A percentile compares a stretch with the other conserved stretches of the same genome.
Evolutionary conservation across 2,888 invertebrate genomes (phyloP).

Genomic region (Emmelina monodactyla): DNA sequence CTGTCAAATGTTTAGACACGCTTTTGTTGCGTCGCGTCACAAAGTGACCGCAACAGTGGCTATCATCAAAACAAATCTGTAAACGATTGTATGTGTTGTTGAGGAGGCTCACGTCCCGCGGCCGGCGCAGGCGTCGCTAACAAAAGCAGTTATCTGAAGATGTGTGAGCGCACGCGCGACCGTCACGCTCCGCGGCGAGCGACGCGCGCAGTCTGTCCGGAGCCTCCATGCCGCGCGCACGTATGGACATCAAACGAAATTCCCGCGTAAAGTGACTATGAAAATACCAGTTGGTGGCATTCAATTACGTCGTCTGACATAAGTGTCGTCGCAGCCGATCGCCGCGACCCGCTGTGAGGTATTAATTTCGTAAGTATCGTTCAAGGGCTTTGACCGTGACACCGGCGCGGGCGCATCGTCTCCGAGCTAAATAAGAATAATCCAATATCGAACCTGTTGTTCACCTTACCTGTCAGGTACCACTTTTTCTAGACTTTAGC

Average conservation of each 20-base stretch:
- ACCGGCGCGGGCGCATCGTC: slow-evolving; percentile 20
- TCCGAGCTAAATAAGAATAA: slow-evolving; percentile 29
- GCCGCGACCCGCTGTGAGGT: slow-evolving; percentile 28
- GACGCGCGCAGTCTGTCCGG: slow-evolving; percentile 54
- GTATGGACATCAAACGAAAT: slow-evolving; percentile 33
- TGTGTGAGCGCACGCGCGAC: slow-evolving; percentile 29
- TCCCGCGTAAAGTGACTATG: slow-evolving; percentile 48
- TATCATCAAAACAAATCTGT: slow-evolving; percentile 7
- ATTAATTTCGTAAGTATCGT: slow-evolving; percentile 42
- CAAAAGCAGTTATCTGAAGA: slow-evolving; percentile 17
- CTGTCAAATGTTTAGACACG: background rate
- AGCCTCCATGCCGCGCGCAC: slow-evolving; percentile 44
- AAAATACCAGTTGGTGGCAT: slow-evolving; percentile 33
- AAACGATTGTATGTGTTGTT: slow-evolving; percentile 14
- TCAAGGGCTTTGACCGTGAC: slow-evolving; percentile 33
- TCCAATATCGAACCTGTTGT: slow-evolving; percentile 36
- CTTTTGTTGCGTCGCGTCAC: background rate
- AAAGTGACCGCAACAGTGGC: background rate
- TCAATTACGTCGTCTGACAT: slow-evolving; percentile 20
- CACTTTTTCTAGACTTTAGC: no score
- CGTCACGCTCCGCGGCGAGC: slow-evolving; percentile 55
- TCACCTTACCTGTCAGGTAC: slow-evolving; percentile 32
- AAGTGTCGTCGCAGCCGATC: slow-evolving; percentile 24
- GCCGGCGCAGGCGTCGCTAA: background rate
- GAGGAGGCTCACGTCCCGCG: background rate